phyloP scores from a whole-genome alignment of 2,888 invertebrate genomes.

The Coelopa pilipes region DNA sequence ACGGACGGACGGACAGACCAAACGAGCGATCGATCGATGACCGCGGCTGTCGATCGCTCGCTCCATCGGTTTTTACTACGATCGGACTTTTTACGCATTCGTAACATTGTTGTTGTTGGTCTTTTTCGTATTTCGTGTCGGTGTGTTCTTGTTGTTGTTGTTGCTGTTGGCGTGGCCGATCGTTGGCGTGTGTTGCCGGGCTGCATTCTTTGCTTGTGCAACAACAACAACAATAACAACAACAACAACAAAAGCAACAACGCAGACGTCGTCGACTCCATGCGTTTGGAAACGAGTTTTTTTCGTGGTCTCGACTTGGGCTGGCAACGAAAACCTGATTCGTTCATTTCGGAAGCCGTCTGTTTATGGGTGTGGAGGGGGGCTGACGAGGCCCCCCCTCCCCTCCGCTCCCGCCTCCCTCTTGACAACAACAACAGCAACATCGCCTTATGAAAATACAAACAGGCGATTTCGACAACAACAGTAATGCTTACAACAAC shows the following conservation, averaged over 20 bases:
- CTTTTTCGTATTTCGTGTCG: not conserved
- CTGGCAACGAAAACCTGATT: not conserved
- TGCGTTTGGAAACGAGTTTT: slow-evolving; percentile 23
- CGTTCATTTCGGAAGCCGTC: slow-evolving; percentile 1
- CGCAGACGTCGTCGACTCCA: not conserved
- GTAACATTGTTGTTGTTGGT: not conserved
- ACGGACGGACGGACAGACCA: not conserved
- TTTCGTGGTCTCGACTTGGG: not conserved
- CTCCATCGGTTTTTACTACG: slow-evolving; percentile 4
- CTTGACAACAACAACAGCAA: no score
- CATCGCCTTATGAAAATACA: no score
- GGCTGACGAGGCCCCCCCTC: not conserved
- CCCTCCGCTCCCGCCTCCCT: not conserved
- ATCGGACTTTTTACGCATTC: not conserved
- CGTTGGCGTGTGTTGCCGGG: not conserved
- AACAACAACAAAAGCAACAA: slow-evolving; percentile 9
- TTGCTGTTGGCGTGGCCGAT: slow-evolving; percentile 14
- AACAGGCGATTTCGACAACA: no score
- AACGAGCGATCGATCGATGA: slow-evolving; percentile 12
- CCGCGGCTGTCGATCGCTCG: not conserved
- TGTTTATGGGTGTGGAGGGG: not conserved
- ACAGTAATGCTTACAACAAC: not conserved
- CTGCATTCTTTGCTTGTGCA: slow-evolving; percentile 15
- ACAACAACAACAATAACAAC: not conserved
- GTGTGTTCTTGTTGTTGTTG: slow-evolving; percentile 1